Conservation (phyloP, 2,797 vertebrate genomes). For the Macropodus opercularis region DNA sequence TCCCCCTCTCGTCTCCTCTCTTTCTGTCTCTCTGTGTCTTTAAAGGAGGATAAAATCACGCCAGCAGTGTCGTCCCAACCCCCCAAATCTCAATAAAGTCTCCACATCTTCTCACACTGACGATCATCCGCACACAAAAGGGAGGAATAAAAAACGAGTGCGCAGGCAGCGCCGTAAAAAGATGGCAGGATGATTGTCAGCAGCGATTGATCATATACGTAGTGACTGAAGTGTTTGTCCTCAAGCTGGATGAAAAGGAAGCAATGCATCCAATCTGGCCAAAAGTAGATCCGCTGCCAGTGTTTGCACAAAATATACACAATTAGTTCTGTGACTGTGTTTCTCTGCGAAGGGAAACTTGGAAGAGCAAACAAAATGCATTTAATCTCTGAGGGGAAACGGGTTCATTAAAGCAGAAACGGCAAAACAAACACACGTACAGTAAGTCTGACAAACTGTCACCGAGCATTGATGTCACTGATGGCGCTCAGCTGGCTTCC, state of each 20-base stretch:
- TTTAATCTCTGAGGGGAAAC: constrained; percentile 6
- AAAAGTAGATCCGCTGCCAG: not conserved
- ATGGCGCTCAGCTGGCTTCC: too few species aligned
- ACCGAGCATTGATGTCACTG: not conserved
- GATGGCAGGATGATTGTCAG: constrained; percentile 19
- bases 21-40: constrained; percentile 41
- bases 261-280: not conserved
- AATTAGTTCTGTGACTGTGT: not conserved
- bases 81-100: constrained; percentile 68
- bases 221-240: constrained; percentile 3
- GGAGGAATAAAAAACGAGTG: not conserved
- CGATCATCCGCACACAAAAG: constrained; percentile 54
- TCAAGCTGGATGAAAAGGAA: constrained; percentile 4
- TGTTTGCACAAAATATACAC: not conserved
- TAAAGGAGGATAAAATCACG: constrained; percentile 66
- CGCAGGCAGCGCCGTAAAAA: not conserved
- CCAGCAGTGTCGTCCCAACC: constrained; percentile 58
- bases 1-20: constrained; percentile 29
- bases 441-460: not conserved
- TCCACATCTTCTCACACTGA: constrained; percentile 34
- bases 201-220: constrained; percentile 12
- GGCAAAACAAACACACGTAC: not conserved
- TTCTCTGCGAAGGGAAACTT: not conserved
- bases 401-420: constrained; percentile 16
- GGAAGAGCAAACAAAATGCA: not conserved